These are phyloP conservation scores for Crossocerus cetratus DNA, from an alignment of 2,888 invertebrate genomes.

Conservation along the genomic window DNA sequence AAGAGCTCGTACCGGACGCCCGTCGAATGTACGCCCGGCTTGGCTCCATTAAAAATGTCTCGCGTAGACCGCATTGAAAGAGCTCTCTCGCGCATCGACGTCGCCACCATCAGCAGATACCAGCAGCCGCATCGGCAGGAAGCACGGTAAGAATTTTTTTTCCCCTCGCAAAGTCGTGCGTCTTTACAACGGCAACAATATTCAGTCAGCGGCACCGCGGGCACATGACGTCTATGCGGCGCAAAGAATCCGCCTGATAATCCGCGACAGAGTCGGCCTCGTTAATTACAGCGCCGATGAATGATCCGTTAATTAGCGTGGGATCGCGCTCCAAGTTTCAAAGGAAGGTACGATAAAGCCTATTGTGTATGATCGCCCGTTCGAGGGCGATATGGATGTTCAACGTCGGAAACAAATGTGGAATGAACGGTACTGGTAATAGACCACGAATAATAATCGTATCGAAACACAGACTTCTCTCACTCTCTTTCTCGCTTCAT, in stretches of 20 bases:
- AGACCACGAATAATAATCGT: constrained; percentile 59
- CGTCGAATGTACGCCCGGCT: background rate
- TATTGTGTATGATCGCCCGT: constrained; percentile 69
- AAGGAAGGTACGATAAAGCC: constrained; percentile 71
- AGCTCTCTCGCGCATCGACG: too few relatives aligned
- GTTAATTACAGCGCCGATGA: constrained; percentile 71
- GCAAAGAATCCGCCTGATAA: constrained; percentile 60
- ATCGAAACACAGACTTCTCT: constrained; percentile 52
- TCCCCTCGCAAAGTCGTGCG: constrained; percentile 4
- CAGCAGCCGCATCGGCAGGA: constrained; percentile 5
- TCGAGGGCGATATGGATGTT: constrained; percentile 63
- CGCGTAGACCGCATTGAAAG: constrained; percentile 14
- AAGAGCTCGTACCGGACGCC: background rate
- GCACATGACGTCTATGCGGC: constrained; percentile 41
- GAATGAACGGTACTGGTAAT: constrained; percentile 52
- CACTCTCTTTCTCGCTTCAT: background rate
- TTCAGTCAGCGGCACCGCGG: constrained; percentile 48
- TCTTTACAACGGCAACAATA: constrained; percentile 45
- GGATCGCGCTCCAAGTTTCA: constrained; percentile 67
- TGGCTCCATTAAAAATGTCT: constrained; percentile 4
- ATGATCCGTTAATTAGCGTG: constrained; percentile 75
- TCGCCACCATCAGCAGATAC: too few relatives aligned
- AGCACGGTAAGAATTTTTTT: constrained; percentile 40
- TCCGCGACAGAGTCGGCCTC: constrained; percentile 62
- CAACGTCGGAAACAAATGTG: constrained; percentile 59